phyloP scores from a whole-genome alignment of 2,113 vertebrate species.

The Haemorhous mexicanus region DNA sequence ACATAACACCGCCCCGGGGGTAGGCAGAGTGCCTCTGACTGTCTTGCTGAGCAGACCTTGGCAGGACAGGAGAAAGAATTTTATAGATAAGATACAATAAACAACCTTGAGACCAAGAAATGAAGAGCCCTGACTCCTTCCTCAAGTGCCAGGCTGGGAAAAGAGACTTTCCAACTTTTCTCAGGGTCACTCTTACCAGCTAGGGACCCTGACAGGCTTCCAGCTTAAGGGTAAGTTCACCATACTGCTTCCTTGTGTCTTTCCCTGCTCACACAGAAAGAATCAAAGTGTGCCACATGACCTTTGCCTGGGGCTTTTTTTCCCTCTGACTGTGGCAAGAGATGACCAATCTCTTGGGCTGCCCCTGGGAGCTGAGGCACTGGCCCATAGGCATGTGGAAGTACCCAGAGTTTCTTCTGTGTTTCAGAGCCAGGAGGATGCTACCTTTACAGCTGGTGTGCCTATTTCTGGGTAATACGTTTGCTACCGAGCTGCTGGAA shows the following conservation, averaged over 20 bases:
- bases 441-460: background rate
- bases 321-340: background rate
- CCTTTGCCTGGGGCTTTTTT: background rate
- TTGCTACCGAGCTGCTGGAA: background rate
- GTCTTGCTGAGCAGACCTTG: too few relatives aligned
- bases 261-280: background rate
- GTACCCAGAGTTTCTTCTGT: background rate
- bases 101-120: too few relatives aligned
- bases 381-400: background rate
- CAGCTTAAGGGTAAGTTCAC: background rate
- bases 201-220: background rate
- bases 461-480: background rate
- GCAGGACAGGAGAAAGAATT: too few relatives aligned
- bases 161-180: too few relatives aligned
- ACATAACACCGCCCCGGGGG: too few relatives aligned
- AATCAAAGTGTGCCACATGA: background rate
- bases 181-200: too few relatives aligned
- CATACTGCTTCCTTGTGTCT: background rate
- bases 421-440: background rate
- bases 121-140: too few relatives aligned
- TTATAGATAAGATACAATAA: too few relatives aligned
- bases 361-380: background rate
- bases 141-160: too few relatives aligned
- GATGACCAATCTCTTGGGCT: background rate
- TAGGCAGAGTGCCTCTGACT: too few relatives aligned